Evolutionary conservation across 1,140 invertebrate genomes (phyloP).

Genomic region (Zaprionus tsacasi): DNA sequence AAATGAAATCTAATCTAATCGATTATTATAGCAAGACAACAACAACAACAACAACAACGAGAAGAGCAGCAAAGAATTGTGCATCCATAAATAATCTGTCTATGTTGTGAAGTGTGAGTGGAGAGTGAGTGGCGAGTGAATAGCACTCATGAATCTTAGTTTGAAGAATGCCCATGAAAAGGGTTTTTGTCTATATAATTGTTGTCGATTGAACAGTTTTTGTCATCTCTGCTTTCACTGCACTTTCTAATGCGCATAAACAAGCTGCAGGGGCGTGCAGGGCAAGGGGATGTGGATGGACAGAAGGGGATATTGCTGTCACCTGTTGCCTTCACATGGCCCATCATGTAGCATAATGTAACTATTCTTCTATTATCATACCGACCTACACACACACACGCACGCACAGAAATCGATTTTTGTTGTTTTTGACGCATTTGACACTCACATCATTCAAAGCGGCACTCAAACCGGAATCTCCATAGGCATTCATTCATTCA

Average conservation of each 20-base stretch:
- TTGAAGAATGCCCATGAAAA: slow-evolving; percentile 54
- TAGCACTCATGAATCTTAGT: background rate
- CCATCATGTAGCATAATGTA: slow-evolving; percentile 6
- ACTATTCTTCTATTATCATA: slow-evolving; percentile 34
- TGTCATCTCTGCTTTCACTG: slow-evolving; percentile 66
- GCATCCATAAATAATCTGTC: slow-evolving; percentile 4
- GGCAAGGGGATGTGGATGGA: background rate
- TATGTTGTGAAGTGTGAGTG: background rate
- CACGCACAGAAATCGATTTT: slow-evolving; percentile 8
- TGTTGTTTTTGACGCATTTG: slow-evolving; percentile 19
- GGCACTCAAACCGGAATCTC: slow-evolving; percentile 1
- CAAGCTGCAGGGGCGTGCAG: slow-evolving; percentile 1
- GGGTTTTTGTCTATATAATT: slow-evolving; percentile 71
- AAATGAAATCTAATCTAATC: slow-evolving; percentile 32
- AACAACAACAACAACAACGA: background rate
- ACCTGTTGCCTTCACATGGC: slow-evolving; percentile 47
- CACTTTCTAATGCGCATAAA: slow-evolving; percentile 64
- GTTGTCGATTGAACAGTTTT: slow-evolving; percentile 63
- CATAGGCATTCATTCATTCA: background rate
- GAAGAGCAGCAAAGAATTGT: background rate
- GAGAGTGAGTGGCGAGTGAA: slow-evolving; percentile 1
- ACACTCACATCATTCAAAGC: slow-evolving; percentile 32
- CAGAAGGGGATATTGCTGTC: slow-evolving; percentile 19
- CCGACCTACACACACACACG: slow-evolving; percentile 6
- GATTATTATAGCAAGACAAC: slow-evolving; percentile 19